Evolutionary conservation across 2,797 vertebrate genomes (phyloP), one percentile per base, ranked within the genome.

Genomic region (Enteromius paludinosus): DNA sequence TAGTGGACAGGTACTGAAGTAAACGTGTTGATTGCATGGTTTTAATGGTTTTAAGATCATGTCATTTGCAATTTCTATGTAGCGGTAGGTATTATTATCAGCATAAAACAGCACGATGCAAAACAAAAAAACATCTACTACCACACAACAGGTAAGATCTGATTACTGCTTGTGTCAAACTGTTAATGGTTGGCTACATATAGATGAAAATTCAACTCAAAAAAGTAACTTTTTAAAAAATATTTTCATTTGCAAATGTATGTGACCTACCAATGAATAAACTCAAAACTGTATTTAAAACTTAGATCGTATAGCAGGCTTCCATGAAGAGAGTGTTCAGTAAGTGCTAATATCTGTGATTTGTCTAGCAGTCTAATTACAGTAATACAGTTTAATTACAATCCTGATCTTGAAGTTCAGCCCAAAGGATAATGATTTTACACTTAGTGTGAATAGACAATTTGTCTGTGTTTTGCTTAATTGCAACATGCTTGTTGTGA

Each of bases 381-480:
- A 69, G 38, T 25, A 69, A 69, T 45, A 17, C n/a, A 25, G 14
- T 25, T 6, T 45, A 45, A 69, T 66, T 69, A 25, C 23, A 28
- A 10, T 71, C 43, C 41, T 3, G 68, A 61, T 28, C 56, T 62
- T 62, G 59, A 62, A 30, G 59, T 62, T 62, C 59, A 62, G 59
- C 25, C 59, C 59, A 30, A 62, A 62, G 59, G 59, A 62, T 17
- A 30, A 5, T 30, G 59, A 62, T 62, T 62, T 62, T 62, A 62
- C 59, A 30, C 59, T 62, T 30, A 14, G 12, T 61, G 12, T 30
- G 14, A 62, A 30, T 15, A 62, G 59, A 62, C 25, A 3, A 17
- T 14, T 62, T 30, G 59, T 62, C 59, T 62, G 25, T 62, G 59
- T 62, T 62, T 62, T 30, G 59, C 14, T 62, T 62, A 62, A 62